Base-by-base conservation (phyloP, 2,888 invertebrate genomes). In the Miltochrista miniata region DNA sequence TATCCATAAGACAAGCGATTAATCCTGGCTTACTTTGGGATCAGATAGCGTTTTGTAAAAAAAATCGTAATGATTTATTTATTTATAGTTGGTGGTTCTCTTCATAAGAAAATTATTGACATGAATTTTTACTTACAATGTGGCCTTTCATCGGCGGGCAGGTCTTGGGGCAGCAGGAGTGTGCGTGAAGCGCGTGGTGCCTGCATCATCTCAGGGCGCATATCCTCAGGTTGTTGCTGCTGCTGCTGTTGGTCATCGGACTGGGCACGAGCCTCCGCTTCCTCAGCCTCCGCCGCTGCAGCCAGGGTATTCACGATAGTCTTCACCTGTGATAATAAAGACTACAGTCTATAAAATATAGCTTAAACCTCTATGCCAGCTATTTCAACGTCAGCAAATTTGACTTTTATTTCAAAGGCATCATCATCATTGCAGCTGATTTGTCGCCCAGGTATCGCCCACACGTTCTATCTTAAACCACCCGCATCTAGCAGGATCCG, bases 101-200 rank as follows among this genome's bases (percentile, higher is more conserved):
- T 7, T 9, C 9, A 14, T 0, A 5, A 7, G 7, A 15, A 0
- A 14, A 7, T 30, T 13, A 34, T 34, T 7, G 13, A 10, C 18
- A 4, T 24, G 18, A 36, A 1, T 7, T 9, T 35, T 1, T 73
- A 93, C 95, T 94, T 82, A 96, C 96, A 96, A 74, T 96, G 96
- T 57, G 95, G 96, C 83, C 96, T 94, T 79, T 93, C 93, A 60
- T 94, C 94, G 45, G 92, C 54, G 18, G 63, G 90, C 72, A 92
- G 86, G 29, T 93, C 92, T 72, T 93, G 92, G 48, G 94, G 93
- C 83, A 91, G 88, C 79, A 93, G 88, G 82, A 92, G 87, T 53
- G 85, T 93, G 85, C 77, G 93, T 51, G 86, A 92, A 61, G 83
- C 93, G 70, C 81, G 93, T 67, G 74, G 91, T 70, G 72, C 77